phyloP scores from a whole-genome alignment of 2,113 vertebrate genomes.

The Scolopax mira region DNA sequence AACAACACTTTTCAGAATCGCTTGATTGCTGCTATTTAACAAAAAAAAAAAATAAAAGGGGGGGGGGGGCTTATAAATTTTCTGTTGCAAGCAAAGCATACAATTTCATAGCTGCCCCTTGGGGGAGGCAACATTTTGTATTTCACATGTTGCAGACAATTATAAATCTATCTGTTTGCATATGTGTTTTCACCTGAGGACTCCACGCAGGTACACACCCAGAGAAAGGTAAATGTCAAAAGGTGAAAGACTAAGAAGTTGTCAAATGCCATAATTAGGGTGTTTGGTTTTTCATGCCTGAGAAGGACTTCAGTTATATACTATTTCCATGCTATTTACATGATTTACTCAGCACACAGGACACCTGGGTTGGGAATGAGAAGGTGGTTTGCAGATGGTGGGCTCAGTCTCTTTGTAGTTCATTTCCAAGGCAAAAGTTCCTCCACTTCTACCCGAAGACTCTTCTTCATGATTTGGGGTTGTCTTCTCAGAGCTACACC shows the following conservation, averaged over 20 bases:
- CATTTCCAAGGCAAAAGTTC: neutral
- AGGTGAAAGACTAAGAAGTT: neutral
- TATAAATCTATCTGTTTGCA: neutral
- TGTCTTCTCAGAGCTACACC: neutral
- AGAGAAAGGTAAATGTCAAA: neutral
- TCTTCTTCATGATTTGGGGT: neutral
- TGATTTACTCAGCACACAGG: neutral
- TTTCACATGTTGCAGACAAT: neutral
- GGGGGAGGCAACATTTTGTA: neutral
- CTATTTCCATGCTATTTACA: neutral
- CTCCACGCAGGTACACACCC: neutral
- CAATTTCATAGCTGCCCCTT: neutral
- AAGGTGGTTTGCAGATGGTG: neutral
- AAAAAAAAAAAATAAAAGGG: neutral
- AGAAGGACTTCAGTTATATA: neutral
- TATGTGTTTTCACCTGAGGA: neutral
- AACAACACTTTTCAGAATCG: neutral
- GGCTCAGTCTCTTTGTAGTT: neutral
- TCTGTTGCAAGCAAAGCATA: neutral
- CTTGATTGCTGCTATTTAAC: neutral
- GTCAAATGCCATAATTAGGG: neutral
- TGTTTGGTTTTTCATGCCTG: neutral
- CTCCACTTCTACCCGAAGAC: neutral
- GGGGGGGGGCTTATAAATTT: neutral
- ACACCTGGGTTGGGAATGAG: rapidly evolving